These are phyloP conservation scores for Proterorhinus semilunaris DNA, from an alignment of 2,113 vertebrate genomes.

Conservation along the genomic window DNA sequence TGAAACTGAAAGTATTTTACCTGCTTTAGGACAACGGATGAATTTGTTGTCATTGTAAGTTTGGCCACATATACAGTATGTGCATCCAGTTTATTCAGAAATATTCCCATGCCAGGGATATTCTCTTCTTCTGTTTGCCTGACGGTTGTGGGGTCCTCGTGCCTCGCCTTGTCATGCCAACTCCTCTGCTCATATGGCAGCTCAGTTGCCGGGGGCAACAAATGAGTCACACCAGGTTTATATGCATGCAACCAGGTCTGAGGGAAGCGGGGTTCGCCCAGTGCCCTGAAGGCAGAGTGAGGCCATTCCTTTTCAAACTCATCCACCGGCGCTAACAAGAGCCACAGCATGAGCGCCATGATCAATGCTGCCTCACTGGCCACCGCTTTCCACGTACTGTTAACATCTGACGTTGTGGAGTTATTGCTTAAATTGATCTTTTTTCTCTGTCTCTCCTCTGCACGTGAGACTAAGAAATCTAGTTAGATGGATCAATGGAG, in stretches of 20 bases:
- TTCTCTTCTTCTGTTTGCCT: background rate
- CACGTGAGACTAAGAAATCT: background rate
- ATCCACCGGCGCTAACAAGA: constrained; percentile 53
- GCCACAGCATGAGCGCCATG: constrained; percentile 37
- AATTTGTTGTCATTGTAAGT: background rate
- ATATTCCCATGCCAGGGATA: background rate
- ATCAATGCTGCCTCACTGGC: constrained; percentile 50
- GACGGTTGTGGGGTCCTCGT: constrained; percentile 30
- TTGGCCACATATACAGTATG: background rate
- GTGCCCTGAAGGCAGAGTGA: constrained; percentile 43
- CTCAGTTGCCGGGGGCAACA: constrained; percentile 45
- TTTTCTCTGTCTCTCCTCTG: background rate
- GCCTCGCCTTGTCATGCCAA: constrained; percentile 41
- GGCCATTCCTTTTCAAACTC: constrained; percentile 46
- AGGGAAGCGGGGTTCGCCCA: constrained; percentile 22
- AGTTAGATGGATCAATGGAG: background rate
- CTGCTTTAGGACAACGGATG: no score
- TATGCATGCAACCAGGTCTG: constrained; percentile 54
- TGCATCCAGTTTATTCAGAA: background rate
- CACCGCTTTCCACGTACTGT: constrained; percentile 25
- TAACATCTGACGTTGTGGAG: background rate
- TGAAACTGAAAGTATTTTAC: no score
- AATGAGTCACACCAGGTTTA: constrained; percentile 57
- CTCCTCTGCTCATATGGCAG: constrained; percentile 39
- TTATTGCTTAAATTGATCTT: background rate